These are phyloP conservation scores for Megatriorchis doriae DNA, from an alignment of 2,113 vertebrate species.

Conservation along the genomic window DNA sequence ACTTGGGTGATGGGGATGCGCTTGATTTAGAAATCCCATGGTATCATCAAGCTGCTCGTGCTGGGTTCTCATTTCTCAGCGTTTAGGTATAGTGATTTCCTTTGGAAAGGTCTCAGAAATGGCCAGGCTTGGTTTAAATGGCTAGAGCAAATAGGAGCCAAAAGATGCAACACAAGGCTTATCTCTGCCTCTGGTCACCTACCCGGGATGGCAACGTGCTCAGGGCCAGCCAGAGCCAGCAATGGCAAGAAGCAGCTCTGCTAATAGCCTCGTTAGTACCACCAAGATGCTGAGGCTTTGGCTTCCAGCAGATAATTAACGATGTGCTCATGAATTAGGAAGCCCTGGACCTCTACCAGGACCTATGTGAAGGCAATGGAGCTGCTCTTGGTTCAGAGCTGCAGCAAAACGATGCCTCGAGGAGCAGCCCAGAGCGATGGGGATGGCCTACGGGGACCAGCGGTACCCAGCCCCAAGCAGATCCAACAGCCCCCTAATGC, in stretches of 20 bases:
- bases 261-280: conserved; percentile 4
- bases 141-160: not conserved
- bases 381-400: not conserved
- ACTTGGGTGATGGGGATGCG: accelerated
- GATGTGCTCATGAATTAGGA: not conserved
- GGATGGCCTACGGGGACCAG: accelerated
- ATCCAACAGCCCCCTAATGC: not conserved
- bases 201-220: accelerated
- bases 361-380: not conserved
- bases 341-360: conserved; percentile 26
- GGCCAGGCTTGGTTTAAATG: not conserved
- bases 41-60: accelerated
- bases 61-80: accelerated
- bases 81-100: accelerated
- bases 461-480: accelerated
- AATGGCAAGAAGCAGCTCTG: not conserved
- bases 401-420: not conserved
- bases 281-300: not conserved
- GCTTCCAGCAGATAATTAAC: conserved; percentile 43
- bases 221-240: not conserved
- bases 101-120: not conserved
- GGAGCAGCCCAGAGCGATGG: not conserved
- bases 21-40: accelerated
- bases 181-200: not conserved
- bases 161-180: not conserved